Base-by-base conservation (phyloP, 2,797 vertebrate genomes). In the Potorous gilbertii region DNA sequence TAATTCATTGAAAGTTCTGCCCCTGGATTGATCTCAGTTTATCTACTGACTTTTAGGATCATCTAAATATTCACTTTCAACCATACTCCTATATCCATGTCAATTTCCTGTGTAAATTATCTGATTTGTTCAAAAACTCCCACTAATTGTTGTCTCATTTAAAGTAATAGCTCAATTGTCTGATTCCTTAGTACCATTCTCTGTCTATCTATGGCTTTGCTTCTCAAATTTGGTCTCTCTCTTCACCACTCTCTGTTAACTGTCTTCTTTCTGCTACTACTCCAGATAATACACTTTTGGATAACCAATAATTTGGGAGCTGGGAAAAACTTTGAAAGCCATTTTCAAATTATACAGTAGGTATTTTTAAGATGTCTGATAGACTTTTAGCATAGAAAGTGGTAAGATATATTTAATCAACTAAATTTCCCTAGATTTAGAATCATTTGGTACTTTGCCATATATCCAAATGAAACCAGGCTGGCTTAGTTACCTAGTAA, bases 401-500 rank as follows among this genome's bases (percentile, higher is more conserved):
- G 8, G 1, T 87, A 9, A 40, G n/a, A 87, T 24, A 46, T 74
- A 66, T 40, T 46, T 87, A 87, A 87, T 87, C 40, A 87, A 87
- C 21, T 87, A 46, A 87, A 46, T 27, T 87, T 87, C 21, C 74
- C 74, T 87, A 87, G 21, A 87, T 46, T 87, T 87, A 87, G 21
- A 87, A 87, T 46, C 21, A n/a, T 87, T 87, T 46, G 21, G 9
- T 46, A 6, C 74, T 46, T 87, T 87, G 40, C 24, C 40, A 87
- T 46, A 46, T 87, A 87, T 27, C 21, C 13, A 87, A 46, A 46
- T 46, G 74, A 46, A 87, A 11, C 74, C 8, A 87, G 74, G 40
- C 24, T 87, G 40, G 46, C 8, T 74, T 74, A 93, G 89, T 89
- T 91, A 92, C 3, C 55, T 92, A 96, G 74, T 57, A 91, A 21